Evolutionary conservation across 2,888 invertebrate species (phyloP).

Genomic region (Luperina testacea): DNA sequence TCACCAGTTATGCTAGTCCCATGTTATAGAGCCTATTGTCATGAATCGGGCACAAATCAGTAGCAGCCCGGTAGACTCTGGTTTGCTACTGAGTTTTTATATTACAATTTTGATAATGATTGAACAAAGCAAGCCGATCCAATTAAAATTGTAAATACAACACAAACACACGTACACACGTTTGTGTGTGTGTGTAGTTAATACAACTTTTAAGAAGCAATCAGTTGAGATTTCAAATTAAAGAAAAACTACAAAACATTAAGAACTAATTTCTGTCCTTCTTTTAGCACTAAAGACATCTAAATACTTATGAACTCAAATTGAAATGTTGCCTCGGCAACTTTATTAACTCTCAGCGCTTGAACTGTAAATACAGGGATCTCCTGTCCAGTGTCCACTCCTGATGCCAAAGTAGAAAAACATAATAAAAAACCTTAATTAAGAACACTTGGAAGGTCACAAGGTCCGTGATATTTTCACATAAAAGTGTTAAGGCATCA

Average conservation of each 20-base stretch:
- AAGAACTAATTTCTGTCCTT: conserved; percentile 7
- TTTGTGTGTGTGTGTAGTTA: too few relatives aligned
- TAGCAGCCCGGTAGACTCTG: background rate
- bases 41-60: background rate
- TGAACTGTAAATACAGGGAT: conserved; percentile 37
- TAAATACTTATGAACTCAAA: conserved; percentile 28
- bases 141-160: background rate
- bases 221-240: conserved; percentile 1
- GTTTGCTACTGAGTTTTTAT: background rate
- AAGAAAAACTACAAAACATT: background rate
- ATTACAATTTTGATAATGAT: background rate
- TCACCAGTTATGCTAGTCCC: background rate
- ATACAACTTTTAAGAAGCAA: background rate
- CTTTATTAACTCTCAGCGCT: conserved; percentile 46
- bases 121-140: background rate
- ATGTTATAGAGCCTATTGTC: background rate
- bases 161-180: too few relatives aligned
- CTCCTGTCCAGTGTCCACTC: too few relatives aligned
- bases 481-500: conserved; percentile 24
- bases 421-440: conserved; percentile 42
- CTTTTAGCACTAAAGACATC: conserved; percentile 11
- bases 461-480: conserved; percentile 7
- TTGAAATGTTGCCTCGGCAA: conserved; percentile 36
- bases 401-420: conserved; percentile 25
- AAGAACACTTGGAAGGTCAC: conserved; percentile 24